phyloP scores from a whole-genome alignment of 2,888 invertebrate species.

The Monoplex corrugatus region DNA sequence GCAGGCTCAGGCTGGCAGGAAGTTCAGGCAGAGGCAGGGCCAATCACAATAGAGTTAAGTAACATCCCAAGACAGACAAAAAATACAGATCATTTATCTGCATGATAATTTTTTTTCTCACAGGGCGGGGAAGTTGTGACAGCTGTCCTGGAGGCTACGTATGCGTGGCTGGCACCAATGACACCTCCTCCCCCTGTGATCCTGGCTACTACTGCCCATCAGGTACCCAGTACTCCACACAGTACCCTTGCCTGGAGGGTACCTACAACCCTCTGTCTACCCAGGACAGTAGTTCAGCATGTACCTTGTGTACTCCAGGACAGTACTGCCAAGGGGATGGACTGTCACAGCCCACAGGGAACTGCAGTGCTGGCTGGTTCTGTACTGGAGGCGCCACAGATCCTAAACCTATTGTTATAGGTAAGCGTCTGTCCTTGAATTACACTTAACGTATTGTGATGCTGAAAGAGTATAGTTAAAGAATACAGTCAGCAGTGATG shows the following conservation, averaged over 20 bases:
- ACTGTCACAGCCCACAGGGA: conserved; percentile 65
- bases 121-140: conserved; percentile 73
- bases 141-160: conserved; percentile 76
- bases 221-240: conserved; percentile 68
- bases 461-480: no score
- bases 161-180: conserved; percentile 72
- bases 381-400: conserved; percentile 75
- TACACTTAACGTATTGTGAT: no score
- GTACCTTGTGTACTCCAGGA: conserved; percentile 73
- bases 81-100: no score
- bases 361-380: conserved; percentile 78
- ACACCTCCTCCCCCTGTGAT: conserved; percentile 65
- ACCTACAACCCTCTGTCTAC: conserved; percentile 72
- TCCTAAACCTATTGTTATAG: conserved; percentile 69
- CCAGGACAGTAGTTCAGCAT: conserved; percentile 64
- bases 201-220: conserved; percentile 74
- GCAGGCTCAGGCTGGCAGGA: no score
- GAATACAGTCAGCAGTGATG: no score
- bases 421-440: conserved; percentile 60
- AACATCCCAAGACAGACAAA: no score
- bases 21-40: no score
- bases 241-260: conserved; percentile 75
- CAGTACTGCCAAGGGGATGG: conserved; percentile 74
- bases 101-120: neutral
- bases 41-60: no score